These are phyloP conservation scores for Ramphastos sulfuratus DNA, from an alignment of 2,113 vertebrate species.

Conservation along the genomic window DNA sequence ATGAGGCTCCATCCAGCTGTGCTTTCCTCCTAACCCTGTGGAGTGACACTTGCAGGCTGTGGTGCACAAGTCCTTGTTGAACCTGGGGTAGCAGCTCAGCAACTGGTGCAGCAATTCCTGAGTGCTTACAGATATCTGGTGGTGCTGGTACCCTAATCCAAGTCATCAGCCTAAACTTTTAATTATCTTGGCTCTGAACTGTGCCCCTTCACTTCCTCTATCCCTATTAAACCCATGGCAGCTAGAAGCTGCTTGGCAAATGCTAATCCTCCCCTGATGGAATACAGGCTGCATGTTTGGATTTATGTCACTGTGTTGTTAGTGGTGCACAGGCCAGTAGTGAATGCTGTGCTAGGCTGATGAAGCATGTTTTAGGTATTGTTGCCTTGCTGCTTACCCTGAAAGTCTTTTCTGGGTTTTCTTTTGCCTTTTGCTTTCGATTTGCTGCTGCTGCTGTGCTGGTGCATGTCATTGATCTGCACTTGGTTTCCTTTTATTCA, in stretches of 20 bases:
- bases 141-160: not conserved
- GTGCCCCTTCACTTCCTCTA: not conserved
- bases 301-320: not conserved
- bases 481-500: constrained; percentile 21
- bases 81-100: not conserved
- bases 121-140: not conserved
- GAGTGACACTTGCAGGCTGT: not conserved
- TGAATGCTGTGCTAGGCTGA: not conserved
- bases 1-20: not conserved
- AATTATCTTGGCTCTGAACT: not conserved
- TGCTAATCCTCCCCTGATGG: not conserved
- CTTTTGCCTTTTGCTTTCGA: not conserved
- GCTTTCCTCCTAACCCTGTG: not conserved
- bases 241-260: not conserved
- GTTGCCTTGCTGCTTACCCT: not conserved
- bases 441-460: not conserved
- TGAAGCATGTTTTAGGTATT: not conserved
- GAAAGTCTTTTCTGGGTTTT: not conserved
- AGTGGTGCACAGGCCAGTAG: not conserved
- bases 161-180: not conserved
- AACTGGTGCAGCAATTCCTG: not conserved
- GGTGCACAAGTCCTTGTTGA: not conserved
- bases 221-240: rapidly evolving
- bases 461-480: not conserved
- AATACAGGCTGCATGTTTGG: rapidly evolving